phyloP scores from a whole-genome alignment of 30 jellyfish, hydroid and myxozoan genomes.

The Aurelia sp. region DNA sequence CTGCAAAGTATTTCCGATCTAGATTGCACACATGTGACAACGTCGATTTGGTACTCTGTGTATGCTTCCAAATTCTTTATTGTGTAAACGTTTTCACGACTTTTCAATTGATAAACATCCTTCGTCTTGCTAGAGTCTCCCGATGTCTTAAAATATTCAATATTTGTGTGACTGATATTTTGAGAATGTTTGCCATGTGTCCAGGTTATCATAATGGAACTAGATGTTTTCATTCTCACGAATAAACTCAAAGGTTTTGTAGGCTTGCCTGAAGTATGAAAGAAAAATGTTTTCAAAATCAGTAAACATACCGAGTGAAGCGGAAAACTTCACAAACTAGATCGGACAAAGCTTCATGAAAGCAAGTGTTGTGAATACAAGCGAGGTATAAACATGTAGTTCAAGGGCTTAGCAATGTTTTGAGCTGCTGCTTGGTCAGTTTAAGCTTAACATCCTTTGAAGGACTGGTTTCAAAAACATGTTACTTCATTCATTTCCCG shows the following conservation, averaged over 20 bases:
- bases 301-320: background rate
- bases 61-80: constrained; percentile 32
- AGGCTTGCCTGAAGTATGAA: constrained; percentile 33
- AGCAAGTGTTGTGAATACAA: too few species aligned
- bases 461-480: too few species aligned
- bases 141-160: background rate
- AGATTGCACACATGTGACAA: constrained; percentile 49
- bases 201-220: background rate
- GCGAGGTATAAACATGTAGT: too few species aligned
- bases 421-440: too few species aligned
- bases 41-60: constrained; percentile 36
- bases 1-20: constrained; percentile 17
- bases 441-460: too few species aligned
- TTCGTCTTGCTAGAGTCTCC: background rate
- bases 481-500: too few species aligned
- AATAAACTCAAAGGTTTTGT: constrained; percentile 23
- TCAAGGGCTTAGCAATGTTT: too few species aligned
- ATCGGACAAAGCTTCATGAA: too few species aligned
- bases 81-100: background rate
- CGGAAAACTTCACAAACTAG: too few species aligned
- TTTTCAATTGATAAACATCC: too few species aligned
- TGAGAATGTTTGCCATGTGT: constrained; percentile 50
- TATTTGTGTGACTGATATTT: background rate
- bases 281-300: background rate
- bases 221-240: background rate